Evolutionary conservation across 1,140 invertebrate species (phyloP).

Genomic region (Teleogryllus occipitalis): DNA sequence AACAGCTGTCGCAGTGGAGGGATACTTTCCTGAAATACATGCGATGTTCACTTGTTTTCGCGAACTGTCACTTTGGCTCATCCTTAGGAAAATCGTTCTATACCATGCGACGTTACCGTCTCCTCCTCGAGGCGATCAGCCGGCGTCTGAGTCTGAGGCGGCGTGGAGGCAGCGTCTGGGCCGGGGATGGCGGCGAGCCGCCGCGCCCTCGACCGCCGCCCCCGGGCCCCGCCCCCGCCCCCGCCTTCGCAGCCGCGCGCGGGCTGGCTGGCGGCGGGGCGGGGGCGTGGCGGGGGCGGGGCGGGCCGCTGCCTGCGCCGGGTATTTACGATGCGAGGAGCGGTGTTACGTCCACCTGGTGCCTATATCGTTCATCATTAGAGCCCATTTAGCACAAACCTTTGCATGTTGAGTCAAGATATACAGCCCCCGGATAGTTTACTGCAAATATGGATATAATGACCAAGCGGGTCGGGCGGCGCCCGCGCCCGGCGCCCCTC

Average conservation of each 20-base stretch:
- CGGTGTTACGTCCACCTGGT: conserved; percentile 18
- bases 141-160: too few relatives aligned
- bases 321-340: conserved; percentile 18
- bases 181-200: too few relatives aligned
- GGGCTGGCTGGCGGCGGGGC: background rate
- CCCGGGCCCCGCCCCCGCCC: background rate
- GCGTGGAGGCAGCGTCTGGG: too few relatives aligned
- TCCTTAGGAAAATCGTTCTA: too few relatives aligned
- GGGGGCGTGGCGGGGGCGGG: background rate
- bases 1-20: too few relatives aligned
- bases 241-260: background rate
- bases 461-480: background rate
- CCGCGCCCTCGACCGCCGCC: background rate
- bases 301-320: background rate
- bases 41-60: too few relatives aligned
- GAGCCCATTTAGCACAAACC: conserved; percentile 20
- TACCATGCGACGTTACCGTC: too few relatives aligned
- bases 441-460: conserved; percentile 21
- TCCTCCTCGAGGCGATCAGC: too few relatives aligned
- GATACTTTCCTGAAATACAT: too few relatives aligned
- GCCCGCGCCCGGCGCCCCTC: too few relatives aligned
- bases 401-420: conserved; percentile 21
- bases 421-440: conserved; percentile 20
- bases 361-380: conserved; percentile 19
- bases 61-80: too few relatives aligned